Conservation (phyloP, 2,113 vertebrate genomes). For the Nipponia nippon region DNA sequence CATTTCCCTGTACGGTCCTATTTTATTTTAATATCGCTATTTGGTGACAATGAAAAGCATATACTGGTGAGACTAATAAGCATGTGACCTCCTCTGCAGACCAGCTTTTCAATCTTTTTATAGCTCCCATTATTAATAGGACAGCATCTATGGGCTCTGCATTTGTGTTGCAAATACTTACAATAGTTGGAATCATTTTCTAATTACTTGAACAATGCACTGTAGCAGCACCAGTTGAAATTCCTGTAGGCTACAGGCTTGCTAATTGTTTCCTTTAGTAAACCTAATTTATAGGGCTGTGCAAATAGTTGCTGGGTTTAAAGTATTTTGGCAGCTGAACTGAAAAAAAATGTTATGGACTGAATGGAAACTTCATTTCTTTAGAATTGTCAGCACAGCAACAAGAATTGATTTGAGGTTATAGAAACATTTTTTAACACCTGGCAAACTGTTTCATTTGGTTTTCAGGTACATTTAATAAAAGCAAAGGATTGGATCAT, state of each 20-base stretch:
- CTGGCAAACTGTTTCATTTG: slow-evolving; percentile 42
- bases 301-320: slow-evolving; percentile 38
- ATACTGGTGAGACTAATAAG: background rate
- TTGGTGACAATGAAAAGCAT: background rate
- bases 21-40: background rate
- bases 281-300: slow-evolving; percentile 45
- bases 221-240: slow-evolving; percentile 18
- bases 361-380: slow-evolving; percentile 59
- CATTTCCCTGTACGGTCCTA: background rate
- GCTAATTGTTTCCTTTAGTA: slow-evolving; percentile 59
- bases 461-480: slow-evolving; percentile 39
- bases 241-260: slow-evolving; percentile 43
- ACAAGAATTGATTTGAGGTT: slow-evolving; percentile 6
- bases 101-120: slow-evolving; percentile 23
- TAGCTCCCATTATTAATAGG: slow-evolving; percentile 22
- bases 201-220: slow-evolving; percentile 44
- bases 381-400: slow-evolving; percentile 18
- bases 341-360: slow-evolving; percentile 13
- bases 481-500: slow-evolving; percentile 11
- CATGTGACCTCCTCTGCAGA: background rate
- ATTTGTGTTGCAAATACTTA: slow-evolving; percentile 32
- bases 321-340: slow-evolving; percentile 54
- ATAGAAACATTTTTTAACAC: slow-evolving; percentile 39
- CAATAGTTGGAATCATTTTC: slow-evolving; percentile 44
- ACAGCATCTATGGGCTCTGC: background rate